phyloP scores from a whole-genome alignment of 2,888 invertebrate species.

The Drosophila crucigera region DNA sequence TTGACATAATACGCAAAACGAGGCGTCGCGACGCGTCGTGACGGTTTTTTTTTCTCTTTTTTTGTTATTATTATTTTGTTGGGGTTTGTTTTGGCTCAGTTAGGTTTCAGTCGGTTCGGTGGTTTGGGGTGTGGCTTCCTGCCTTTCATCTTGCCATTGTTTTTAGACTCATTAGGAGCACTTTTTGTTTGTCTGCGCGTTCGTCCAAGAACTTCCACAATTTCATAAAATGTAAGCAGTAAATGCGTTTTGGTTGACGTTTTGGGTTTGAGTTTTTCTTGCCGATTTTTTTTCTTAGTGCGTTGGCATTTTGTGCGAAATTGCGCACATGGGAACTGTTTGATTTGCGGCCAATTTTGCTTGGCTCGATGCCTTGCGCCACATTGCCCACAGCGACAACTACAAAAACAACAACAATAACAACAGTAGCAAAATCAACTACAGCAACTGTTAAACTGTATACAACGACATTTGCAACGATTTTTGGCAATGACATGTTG shows the following conservation, averaged over 20 bases:
- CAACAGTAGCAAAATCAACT: conserved; percentile 15
- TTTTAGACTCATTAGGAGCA: conserved; percentile 39
- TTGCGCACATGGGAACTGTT: conserved; percentile 81
- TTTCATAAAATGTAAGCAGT: conserved; percentile 55
- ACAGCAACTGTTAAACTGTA: conserved; percentile 55
- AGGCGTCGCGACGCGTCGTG: conserved; percentile 4
- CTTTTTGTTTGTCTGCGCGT: conserved; percentile 5
- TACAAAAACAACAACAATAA: conserved; percentile 20
- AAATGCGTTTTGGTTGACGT: conserved; percentile 41
- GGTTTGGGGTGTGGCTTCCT: conserved; percentile 70
- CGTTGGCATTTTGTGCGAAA: conserved; percentile 68
- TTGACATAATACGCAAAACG: conserved; percentile 46
- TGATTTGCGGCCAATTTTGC: conserved; percentile 75
- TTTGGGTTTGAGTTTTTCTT: conserved; percentile 41
- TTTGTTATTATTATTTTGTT: background rate
- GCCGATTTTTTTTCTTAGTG: conserved; percentile 38
- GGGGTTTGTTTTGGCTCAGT: conserved; percentile 1
- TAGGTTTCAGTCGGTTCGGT: conserved; percentile 9
- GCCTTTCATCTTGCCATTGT: conserved; percentile 38
- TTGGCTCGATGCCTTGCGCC: conserved; percentile 68
- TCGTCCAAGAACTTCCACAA: conserved; percentile 39
- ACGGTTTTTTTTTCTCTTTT: background rate
- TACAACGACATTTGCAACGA: conserved; percentile 72
- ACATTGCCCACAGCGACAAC: conserved; percentile 44
- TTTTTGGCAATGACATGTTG: conserved; percentile 80